A percentile compares a stretch with the other conserved stretches of the same genome.
phyloP scores from a whole-genome alignment of 2,113 vertebrate genomes.

The Andinoacara biseriatus region DNA sequence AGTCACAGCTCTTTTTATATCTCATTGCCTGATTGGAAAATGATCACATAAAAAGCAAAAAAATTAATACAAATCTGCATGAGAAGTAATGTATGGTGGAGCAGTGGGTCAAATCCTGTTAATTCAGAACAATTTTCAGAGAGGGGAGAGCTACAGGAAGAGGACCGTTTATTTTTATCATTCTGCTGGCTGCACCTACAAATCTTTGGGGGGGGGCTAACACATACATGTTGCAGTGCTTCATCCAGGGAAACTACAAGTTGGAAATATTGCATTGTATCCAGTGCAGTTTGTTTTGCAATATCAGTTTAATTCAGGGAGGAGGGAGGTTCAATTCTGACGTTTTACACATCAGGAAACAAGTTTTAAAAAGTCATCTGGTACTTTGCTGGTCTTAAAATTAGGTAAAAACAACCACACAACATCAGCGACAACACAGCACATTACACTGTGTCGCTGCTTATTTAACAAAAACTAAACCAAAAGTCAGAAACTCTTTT shows the following conservation, averaged over 20 bases:
- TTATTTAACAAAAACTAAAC: no score
- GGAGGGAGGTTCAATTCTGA: neutral
- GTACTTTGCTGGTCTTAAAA: neutral
- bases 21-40: neutral
- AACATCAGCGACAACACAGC: neutral
- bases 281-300: neutral
- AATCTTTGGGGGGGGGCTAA: no score
- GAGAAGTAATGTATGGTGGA: no score
- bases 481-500: no score
- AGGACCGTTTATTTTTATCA: neutral
- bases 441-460: no score
- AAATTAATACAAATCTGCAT: no score
- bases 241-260: neutral
- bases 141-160: neutral
- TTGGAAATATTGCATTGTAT: neutral
- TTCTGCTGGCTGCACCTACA: neutral
- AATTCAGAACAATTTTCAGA: neutral
- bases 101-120: neutral
- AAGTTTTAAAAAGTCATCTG: neutral
- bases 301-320: neutral
- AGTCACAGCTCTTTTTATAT: neutral
- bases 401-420: fast-evolving
- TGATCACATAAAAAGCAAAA: no score
- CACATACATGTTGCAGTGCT: neutral
- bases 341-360: neutral